Evolutionary conservation across 2,113 vertebrate species (phyloP).

Genomic region (Calonectris borealis): DNA sequence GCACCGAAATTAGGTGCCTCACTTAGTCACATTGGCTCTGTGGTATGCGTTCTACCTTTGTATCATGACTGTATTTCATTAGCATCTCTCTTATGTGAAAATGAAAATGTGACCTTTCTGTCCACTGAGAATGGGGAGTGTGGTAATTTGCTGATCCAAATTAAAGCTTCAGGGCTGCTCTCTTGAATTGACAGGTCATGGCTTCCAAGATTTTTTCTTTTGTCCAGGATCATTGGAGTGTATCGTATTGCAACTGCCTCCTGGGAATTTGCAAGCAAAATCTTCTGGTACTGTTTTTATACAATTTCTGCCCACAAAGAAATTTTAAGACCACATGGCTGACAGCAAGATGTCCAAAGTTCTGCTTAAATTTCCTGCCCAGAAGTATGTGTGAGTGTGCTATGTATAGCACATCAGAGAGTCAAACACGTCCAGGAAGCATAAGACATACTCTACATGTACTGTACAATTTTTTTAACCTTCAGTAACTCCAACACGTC

Average conservation of each 20-base stretch:
- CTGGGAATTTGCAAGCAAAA: not conserved
- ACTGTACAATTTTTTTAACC: not conserved
- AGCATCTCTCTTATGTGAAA: not conserved
- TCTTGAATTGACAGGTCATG: not conserved
- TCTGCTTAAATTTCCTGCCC: not conserved
- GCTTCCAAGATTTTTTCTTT: not conserved
- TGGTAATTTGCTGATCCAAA: not conserved
- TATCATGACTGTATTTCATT: not conserved
- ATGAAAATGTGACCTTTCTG: not conserved
- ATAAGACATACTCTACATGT: not conserved
- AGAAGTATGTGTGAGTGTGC: not conserved
- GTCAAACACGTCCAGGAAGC: not conserved
- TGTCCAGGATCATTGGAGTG: not conserved
- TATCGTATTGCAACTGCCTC: not conserved
- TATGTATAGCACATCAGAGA: not conserved
- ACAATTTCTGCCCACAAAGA: not conserved
- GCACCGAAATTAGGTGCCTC: not conserved
- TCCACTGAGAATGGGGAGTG: not conserved
- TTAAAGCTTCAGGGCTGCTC: not conserved
- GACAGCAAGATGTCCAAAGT: not conserved
- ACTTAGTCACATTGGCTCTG: not conserved
- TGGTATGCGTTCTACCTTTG: not conserved
- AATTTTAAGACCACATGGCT: not conserved
- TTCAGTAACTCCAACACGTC: not conserved
- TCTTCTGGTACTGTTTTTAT: not conserved